Conservation (phyloP, 2,888 invertebrate species). For the Nycteola revayana region DNA sequence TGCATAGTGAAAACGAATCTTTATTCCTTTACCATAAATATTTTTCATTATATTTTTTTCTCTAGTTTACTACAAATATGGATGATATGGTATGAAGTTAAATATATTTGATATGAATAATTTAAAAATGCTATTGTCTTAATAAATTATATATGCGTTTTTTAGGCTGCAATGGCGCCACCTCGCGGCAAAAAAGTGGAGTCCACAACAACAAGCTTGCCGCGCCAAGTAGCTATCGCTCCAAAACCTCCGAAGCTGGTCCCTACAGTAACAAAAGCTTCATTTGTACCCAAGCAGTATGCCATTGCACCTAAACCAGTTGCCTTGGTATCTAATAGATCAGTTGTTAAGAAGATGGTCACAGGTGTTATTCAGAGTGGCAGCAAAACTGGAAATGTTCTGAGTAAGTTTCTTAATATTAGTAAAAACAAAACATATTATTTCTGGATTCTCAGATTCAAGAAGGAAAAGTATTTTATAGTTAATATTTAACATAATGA, state of each 20-base stretch:
- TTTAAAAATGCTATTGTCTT: too few relatives aligned
- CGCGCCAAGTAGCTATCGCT: conserved; percentile 75
- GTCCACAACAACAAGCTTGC: conserved; percentile 28
- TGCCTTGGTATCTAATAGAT: conserved; percentile 41
- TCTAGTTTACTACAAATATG: too few relatives aligned
- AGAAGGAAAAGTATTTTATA: too few relatives aligned
- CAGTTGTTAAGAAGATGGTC: conserved; percentile 48
- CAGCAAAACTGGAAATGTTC: conserved; percentile 44
- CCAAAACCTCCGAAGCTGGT: conserved; percentile 51
- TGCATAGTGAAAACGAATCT: too few relatives aligned
- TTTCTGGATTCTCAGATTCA: too few relatives aligned
- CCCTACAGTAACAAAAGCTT: conserved; percentile 2
- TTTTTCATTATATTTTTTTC: too few relatives aligned
- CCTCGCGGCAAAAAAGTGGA: conserved; percentile 35
- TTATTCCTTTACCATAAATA: too few relatives aligned
- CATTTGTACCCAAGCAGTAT: conserved; percentile 39
- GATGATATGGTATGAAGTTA: too few relatives aligned
- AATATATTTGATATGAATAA: too few relatives aligned
- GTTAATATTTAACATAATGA: too few relatives aligned
- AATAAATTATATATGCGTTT: conserved; percentile 8
- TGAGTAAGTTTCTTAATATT: too few relatives aligned
- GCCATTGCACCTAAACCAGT: conserved; percentile 63
- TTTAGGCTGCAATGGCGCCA: conserved; percentile 39
- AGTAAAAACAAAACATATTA: too few relatives aligned
- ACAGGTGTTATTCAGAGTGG: conserved; percentile 41